A percentile compares a stretch with the other conserved stretches of the same genome.
phyloP scores from a whole-genome alignment of 2,797 vertebrate species.

The Sebastes flavidus region DNA sequence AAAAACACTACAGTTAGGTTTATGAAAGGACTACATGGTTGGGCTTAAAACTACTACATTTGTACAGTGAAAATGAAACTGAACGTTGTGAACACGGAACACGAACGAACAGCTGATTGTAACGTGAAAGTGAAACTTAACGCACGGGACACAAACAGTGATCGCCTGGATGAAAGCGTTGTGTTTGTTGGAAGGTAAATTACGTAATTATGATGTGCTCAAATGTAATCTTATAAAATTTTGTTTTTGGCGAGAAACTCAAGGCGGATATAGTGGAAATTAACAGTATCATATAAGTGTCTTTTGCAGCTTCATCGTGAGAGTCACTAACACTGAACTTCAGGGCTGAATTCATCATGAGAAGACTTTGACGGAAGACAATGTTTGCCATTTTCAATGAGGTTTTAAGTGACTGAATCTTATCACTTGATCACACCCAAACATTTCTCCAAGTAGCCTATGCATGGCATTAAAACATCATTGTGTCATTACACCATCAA shows the following conservation, averaged over 20 bases:
- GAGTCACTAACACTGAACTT: not conserved
- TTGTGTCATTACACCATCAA: not conserved
- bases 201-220: too few species aligned
- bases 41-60: too few species aligned
- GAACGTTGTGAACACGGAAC: too few species aligned
- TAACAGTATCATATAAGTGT: not conserved
- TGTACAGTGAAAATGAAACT: too few species aligned
- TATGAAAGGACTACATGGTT: too few species aligned
- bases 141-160: too few species aligned
- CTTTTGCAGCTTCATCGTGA: not conserved
- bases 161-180: too few species aligned
- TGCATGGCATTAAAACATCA: not conserved
- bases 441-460: not conserved
- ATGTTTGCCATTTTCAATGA: not conserved
- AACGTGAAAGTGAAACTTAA: too few species aligned
- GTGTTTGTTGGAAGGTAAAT: too few species aligned
- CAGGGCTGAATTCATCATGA: not conserved
- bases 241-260: rapidly evolving
- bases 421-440: not conserved
- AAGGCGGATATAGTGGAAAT: not conserved
- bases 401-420: not conserved
- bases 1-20: too few species aligned
- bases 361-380: not conserved
- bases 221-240: too few species aligned
- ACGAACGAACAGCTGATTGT: too few species aligned